Base-by-base conservation (phyloP, 2,797 vertebrate species). In the Neostethus bicornis region DNA sequence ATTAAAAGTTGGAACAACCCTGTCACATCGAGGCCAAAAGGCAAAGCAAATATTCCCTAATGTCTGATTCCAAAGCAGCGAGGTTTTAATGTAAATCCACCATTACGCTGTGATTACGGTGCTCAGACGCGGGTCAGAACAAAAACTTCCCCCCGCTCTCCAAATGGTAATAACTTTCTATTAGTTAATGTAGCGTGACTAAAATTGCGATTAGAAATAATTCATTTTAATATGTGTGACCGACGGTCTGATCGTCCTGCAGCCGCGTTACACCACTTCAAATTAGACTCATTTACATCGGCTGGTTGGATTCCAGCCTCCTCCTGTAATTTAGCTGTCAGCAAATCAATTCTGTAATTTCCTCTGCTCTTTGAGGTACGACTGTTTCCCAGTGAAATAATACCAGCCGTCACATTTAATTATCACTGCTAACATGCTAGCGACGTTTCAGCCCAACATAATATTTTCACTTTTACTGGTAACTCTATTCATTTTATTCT, bases 101-200 rank as follows among this genome's bases (percentile, higher is more conserved):
- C 96, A 97, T 97, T 98, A 96, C 93, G 94, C 95, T 96, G 96
- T 96, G 95, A 97, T 98, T 97, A 99, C 93, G 94, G 94, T 93
- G 95, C 93, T 96, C 96, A 95, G 93, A 95, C 93, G 91, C 93
- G 94, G 96, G 96, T 99, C 96, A 98, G 92, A 91, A 89, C 94
- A 96, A 95, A 93, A 95, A 96, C 95, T 96, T 59, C 63, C 55
- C 59, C 85, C 85, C 88, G 93, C 95, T 95, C 94, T 97, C 98
- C 95, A 98, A 98, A 98, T 97, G 96, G 98, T 98, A 98, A 98
- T 98, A 98, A 98, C 96, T 97, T 98, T 97, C 95, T 97, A 98
- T 98, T 98, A 97, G 96, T 98, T 98, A 98, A 98, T 98, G 96
- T 96, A 95, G 93, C 96, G 94, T 98, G 96, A 98, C 96, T 99